Conservation (phyloP, 2,888 invertebrate species). For the Ischnus inquisitorius region DNA sequence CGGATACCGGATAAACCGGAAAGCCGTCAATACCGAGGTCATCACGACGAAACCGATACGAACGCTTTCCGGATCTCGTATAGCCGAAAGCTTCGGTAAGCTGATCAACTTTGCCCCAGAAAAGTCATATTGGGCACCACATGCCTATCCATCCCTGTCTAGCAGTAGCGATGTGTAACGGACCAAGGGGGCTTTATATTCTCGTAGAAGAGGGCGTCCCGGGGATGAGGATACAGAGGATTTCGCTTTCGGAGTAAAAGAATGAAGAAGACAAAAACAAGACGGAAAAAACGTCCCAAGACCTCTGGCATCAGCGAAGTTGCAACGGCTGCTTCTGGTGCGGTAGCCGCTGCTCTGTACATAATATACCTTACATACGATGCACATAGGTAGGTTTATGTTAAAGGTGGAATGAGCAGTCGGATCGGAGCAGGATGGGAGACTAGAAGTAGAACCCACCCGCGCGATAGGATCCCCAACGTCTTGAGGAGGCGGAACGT, state of each 20-base stretch:
- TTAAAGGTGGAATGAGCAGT: slow-evolving; percentile 37
- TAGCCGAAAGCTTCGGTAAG: not conserved
- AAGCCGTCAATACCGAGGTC: too few relatives aligned
- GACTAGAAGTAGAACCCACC: slow-evolving; percentile 71
- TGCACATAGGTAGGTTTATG: slow-evolving; percentile 35
- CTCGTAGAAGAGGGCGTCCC: slow-evolving; percentile 25
- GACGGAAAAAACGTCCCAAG: slow-evolving; percentile 35
- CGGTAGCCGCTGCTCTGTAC: slow-evolving; percentile 7
- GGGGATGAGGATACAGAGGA: slow-evolving; percentile 58
- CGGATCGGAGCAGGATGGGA: slow-evolving; percentile 49
- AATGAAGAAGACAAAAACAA: not conserved
- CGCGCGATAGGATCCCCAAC: slow-evolving; percentile 69
- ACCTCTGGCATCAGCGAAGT: slow-evolving; percentile 43
- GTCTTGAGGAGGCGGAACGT: slow-evolving; percentile 84
- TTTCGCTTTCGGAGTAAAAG: slow-evolving; percentile 36
- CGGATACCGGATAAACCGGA: too few relatives aligned
- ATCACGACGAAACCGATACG: too few relatives aligned
- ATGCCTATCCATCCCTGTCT: slow-evolving; percentile 22
- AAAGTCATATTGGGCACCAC: not conserved
- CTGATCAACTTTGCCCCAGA: slow-evolving; percentile 1
- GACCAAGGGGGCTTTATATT: slow-evolving; percentile 51
- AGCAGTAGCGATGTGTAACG: slow-evolving; percentile 17
- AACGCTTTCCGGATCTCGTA: too few relatives aligned
- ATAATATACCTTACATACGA: slow-evolving; percentile 23
- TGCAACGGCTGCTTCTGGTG: slow-evolving; percentile 29